Conservation (phyloP, 2,888 invertebrate genomes). For the Geotrupes spiniger region DNA sequence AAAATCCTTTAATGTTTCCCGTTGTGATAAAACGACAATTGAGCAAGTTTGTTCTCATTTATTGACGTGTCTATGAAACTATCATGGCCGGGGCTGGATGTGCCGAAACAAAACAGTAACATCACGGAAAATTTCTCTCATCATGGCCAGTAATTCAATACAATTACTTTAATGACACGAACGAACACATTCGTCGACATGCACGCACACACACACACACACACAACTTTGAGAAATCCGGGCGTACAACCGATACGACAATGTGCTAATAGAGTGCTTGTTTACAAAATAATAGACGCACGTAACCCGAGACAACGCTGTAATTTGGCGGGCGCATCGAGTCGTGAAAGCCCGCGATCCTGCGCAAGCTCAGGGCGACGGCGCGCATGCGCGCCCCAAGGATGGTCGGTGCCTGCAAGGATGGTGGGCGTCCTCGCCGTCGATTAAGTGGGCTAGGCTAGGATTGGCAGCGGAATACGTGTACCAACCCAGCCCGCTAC, state of each 20-base stretch:
- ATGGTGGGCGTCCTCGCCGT: conserved; percentile 38
- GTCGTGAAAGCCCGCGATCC: conserved; percentile 3
- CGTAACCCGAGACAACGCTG: conserved; percentile 25
- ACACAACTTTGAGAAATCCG: conserved; percentile 10
- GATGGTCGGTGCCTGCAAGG: conserved; percentile 30
- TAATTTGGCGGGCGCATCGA: conserved; percentile 30
- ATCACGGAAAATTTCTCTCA: too few relatives aligned
- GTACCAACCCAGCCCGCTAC: conserved; percentile 23
- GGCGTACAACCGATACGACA: conserved; percentile 16
- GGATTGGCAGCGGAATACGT: conserved; percentile 24
- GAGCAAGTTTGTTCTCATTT: too few relatives aligned
- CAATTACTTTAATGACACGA: conserved; percentile 15
- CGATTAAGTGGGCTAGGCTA: conserved; percentile 42
- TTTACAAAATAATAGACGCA: conserved; percentile 49
- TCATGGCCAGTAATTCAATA: conserved; percentile 22
- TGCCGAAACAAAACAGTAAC: too few relatives aligned
- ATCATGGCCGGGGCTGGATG: too few relatives aligned
- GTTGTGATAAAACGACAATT: too few relatives aligned
- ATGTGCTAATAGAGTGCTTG: conserved; percentile 47
- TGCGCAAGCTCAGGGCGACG: neutral
- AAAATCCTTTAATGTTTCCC: too few relatives aligned
- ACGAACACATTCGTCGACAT: neutral
- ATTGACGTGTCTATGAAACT: too few relatives aligned
- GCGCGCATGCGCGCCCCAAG: conserved; percentile 36
- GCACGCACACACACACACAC: neutral